phyloP scores from a whole-genome alignment of 1,140 invertebrate genomes.

The Atta colombica region DNA sequence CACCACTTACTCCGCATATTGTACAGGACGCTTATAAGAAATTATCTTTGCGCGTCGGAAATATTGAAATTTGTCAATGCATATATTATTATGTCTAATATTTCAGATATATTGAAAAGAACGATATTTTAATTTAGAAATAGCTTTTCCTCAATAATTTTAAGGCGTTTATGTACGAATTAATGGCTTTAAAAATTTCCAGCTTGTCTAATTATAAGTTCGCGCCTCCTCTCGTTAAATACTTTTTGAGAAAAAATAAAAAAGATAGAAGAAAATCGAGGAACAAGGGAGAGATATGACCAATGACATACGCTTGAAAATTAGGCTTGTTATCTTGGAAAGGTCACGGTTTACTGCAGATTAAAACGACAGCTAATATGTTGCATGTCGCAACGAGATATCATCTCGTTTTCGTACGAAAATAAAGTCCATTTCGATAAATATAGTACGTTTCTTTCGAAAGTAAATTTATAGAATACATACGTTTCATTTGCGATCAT shows the following conservation, averaged over 20 bases:
- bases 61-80: neutral
- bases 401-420: conserved; percentile 15
- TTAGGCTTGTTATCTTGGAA: conserved; percentile 38
- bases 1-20: too few species aligned
- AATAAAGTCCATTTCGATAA: neutral
- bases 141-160: neutral
- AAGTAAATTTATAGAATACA: neutral
- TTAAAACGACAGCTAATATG: neutral
- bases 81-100: neutral
- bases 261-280: neutral
- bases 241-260: neutral
- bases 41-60: neutral
- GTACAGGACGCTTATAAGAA: neutral
- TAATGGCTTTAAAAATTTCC: neutral
- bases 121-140: neutral
- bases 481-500: neutral
- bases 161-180: neutral
- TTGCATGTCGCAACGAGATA: neutral
- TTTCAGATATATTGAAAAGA: neutral
- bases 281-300: neutral
- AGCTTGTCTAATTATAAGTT: neutral
- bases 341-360: conserved; percentile 48
- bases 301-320: conserved; percentile 15
- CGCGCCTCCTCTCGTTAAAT: neutral
- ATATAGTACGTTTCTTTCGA: neutral